phyloP scores from a whole-genome alignment of 2,113 vertebrate species.

The Mohoua ochrocephala region DNA sequence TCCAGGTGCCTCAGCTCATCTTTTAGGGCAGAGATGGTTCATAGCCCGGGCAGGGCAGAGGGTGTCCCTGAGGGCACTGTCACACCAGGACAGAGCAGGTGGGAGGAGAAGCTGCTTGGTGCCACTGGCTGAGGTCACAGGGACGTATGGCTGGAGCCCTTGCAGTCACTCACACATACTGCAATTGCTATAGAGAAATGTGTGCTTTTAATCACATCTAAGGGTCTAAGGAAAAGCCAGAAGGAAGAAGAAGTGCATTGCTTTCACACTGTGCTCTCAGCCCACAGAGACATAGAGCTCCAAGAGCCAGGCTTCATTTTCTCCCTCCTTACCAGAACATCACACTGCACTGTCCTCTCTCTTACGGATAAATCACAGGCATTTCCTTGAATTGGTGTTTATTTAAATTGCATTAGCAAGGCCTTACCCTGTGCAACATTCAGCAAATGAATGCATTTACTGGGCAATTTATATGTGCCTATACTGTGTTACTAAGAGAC shows the following conservation, averaged over 20 bases:
- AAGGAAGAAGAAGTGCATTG: rapidly evolving
- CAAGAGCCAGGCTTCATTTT: not conserved
- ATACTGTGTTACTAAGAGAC: not conserved
- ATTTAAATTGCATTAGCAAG: not conserved
- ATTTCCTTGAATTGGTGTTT: not conserved
- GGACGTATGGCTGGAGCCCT: not conserved
- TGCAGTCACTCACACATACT: rapidly evolving
- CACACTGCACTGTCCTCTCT: not conserved
- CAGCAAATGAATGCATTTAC: not conserved
- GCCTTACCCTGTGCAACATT: not conserved
- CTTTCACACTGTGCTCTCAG: not conserved
- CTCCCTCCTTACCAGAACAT: not conserved
- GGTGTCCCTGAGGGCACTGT: rapidly evolving
- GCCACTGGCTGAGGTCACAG: not conserved
- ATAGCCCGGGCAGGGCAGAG: rapidly evolving
- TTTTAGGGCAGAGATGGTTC: not conserved
- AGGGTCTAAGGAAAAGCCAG: not conserved
- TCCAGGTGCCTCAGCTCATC: not conserved
- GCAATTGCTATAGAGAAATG: rapidly evolving
- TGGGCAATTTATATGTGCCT: not conserved
- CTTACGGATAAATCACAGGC: not conserved
- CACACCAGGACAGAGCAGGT: not conserved
- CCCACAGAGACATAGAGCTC: not conserved
- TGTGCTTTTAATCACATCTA: not conserved
- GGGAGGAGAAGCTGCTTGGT: not conserved